Percentiles rank a stretch among this genome's conserved stretches.
Evolutionary conservation across 2,888 invertebrate species (phyloP).

Genomic region (Trichacis sp.): DNA sequence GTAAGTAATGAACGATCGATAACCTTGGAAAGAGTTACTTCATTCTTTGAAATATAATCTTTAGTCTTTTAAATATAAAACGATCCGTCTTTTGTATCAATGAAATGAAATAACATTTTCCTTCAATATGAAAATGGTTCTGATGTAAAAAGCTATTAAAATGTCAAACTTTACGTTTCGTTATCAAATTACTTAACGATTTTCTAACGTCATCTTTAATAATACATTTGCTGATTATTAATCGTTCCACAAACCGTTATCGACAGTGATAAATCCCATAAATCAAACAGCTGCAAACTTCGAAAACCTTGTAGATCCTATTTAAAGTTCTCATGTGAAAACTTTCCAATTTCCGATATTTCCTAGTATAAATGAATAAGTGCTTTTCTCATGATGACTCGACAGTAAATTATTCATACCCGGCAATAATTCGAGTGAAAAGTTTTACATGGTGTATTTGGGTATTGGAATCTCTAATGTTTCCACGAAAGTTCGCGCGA

Average conservation of each 20-base stretch:
- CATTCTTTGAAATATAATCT: too few species aligned
- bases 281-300: background rate
- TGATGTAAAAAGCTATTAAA: too few species aligned
- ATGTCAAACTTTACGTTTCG: too few species aligned
- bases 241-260: background rate
- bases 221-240: background rate
- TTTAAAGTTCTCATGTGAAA: background rate
- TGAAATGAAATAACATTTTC: too few species aligned
- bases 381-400: constrained; percentile 2
- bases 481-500: constrained; percentile 23
- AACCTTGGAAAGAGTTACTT: too few species aligned
- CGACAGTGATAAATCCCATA: background rate
- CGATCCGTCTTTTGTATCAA: too few species aligned
- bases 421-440: constrained; percentile 21
- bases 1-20: too few species aligned
- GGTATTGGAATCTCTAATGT: constrained; percentile 20
- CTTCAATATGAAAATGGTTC: too few species aligned
- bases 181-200: too few species aligned
- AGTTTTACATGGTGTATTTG: constrained; percentile 19
- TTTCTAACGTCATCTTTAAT: too few species aligned
- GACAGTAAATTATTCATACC: constrained; percentile 16
- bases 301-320: constrained; percentile 2
- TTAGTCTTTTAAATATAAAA: too few species aligned
- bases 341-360: constrained; percentile 7
- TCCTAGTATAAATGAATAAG: constrained; percentile 14